Evolutionary conservation across 2,797 vertebrate genomes (phyloP), one percentile per base, ranked within the genome.

Genomic region (Bradypodion ventrale): DNA sequence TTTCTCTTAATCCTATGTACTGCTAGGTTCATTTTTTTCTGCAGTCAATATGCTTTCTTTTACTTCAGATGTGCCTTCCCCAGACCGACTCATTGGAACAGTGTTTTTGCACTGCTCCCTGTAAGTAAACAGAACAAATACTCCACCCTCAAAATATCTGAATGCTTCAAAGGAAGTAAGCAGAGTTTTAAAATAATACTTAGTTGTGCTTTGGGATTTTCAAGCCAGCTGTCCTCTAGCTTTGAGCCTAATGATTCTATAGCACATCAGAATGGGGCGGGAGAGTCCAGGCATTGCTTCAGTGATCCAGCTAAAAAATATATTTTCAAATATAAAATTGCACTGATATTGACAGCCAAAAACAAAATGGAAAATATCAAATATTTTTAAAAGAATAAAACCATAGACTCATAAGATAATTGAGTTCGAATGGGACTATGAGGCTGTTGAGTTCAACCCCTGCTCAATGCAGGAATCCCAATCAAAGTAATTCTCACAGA

Each of bases 161-260:
- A 76, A 5, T 87, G 29, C 5, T 60, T 88, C 66, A 7, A 19
- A 32, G 29, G 27, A 21, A 16, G 37, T 74, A n/a, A 3, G 2
- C 37, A 66, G 68, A 68, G 1, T 62, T 76, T 69, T 85, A 21
- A 70, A 78, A 25, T 29, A 46, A 62, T 46, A 5, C 40, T 76
- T 76, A 46, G 52, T 76, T 62, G 69, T 52, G 52, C 65, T 70
- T 76, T 60, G 35, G 68, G 52, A 6, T 21, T 63, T 65, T 49
- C 69, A 69, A 90, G 7, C 2, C 77, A 72, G 32, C 68, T 84
- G 15, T 29, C 23, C 5, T 2, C 35, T 87, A 66, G 19, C 40
- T 70, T 66, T 42, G 27, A 90, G 56, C 16, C 32, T 68, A 85
- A 87, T n/a, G 37, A 65, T 76, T 76, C n/a, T 83, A 70, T 23